These are phyloP conservation scores for Channa maculata DNA, from an alignment of 2,113 vertebrate genomes.

Conservation along the genomic window DNA sequence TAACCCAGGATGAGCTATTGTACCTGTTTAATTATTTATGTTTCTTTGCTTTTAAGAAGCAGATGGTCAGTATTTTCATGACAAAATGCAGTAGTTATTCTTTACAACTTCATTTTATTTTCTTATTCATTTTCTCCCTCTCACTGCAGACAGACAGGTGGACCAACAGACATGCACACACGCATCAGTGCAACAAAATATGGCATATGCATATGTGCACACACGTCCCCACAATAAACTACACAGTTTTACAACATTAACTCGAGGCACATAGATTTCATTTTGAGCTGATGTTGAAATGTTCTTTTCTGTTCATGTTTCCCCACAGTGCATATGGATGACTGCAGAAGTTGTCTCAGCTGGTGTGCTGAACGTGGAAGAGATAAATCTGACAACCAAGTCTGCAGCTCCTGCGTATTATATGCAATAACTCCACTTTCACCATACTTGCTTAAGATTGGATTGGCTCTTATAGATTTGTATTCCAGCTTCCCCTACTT, in stretches of 20 bases:
- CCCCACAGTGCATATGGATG: neutral
- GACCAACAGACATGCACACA: neutral
- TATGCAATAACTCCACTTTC: neutral
- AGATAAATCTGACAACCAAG: neutral
- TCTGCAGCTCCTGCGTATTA: conserved; percentile 7
- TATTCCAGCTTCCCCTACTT: conserved; percentile 3
- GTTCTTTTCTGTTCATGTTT: neutral
- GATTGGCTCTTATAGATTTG: neutral
- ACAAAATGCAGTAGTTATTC: neutral
- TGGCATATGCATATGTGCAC: neutral
- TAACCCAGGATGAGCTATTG: conserved; percentile 12
- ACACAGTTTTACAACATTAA: neutral
- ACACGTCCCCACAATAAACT: too few relatives aligned
- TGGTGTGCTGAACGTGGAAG: conserved; percentile 23
- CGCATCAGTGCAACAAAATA: neutral
- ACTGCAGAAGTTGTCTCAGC: conserved; percentile 19
- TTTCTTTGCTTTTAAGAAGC: conserved; percentile 19
- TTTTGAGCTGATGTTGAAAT: conserved; percentile 3
- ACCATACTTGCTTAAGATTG: neutral
- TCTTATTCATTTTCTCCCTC: neutral
- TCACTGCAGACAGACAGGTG: neutral
- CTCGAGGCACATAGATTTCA: neutral
- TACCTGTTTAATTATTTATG: conserved; percentile 55
- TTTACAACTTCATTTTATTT: conserved; percentile 8
- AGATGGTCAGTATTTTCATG: neutral